phyloP scores from a whole-genome alignment of 2,113 vertebrate species.

The Meleagris gallopavo region DNA sequence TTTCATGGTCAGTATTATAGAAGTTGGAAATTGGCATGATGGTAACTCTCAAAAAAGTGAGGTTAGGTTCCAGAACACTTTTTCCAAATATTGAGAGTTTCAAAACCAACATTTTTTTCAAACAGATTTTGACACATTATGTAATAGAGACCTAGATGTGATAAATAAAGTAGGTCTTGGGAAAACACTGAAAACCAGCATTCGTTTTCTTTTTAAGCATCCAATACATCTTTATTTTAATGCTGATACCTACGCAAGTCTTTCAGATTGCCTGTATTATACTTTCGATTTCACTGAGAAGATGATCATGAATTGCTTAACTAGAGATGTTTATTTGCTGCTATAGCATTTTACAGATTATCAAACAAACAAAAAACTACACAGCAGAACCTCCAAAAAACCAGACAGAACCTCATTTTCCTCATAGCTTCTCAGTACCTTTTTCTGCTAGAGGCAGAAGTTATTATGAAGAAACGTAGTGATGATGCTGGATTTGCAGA shows the following conservation, averaged over 20 bases:
- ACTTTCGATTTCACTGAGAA: neutral
- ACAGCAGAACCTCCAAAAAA: neutral
- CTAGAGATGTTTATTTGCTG: neutral
- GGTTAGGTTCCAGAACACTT: neutral
- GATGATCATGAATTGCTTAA: neutral
- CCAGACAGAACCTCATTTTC: neutral
- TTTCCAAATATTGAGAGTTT: neutral
- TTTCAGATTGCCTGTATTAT: neutral
- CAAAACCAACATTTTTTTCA: neutral
- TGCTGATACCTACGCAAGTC: neutral
- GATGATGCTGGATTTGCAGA: neutral
- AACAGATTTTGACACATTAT: neutral
- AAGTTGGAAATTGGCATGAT: neutral
- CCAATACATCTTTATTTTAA: neutral
- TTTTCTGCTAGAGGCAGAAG: neutral
- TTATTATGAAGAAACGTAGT: neutral
- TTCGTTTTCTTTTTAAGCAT: neutral
- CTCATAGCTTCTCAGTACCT: neutral
- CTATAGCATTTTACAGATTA: neutral
- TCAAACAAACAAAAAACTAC: neutral
- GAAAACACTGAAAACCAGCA: neutral
- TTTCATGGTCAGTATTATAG: neutral
- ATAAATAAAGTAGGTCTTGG: neutral
- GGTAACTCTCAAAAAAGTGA: neutral
- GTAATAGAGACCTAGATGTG: neutral